Conservation (phyloP, 2,113 vertebrate genomes). For the Bothrops jararaca region DNA sequence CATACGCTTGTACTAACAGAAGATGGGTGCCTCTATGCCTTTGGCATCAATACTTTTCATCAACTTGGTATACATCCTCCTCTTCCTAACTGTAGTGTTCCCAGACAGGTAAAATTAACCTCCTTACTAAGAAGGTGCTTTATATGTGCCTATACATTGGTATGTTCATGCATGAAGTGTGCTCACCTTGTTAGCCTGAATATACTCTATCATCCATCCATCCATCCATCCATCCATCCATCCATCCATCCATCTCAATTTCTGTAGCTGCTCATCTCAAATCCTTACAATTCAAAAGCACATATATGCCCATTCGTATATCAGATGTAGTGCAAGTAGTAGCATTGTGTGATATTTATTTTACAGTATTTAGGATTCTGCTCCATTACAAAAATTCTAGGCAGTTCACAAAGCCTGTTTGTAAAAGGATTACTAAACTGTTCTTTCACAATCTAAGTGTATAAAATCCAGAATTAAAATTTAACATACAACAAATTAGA, state of each 20-base stretch:
- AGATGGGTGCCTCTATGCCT: conserved; percentile 90
- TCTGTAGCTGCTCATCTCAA: background rate
- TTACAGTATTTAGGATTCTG: background rate
- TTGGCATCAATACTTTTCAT: conserved; percentile 93
- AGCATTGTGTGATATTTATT: background rate
- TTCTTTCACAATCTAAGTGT: background rate
- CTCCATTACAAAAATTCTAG: background rate
- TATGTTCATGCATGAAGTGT: background rate
- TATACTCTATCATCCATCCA: background rate
- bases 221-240: background rate
- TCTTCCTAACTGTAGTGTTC: conserved; percentile 78
- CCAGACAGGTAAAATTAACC: conserved; percentile 84
- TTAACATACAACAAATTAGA: background rate
- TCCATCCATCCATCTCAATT: background rate
- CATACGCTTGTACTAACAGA: conserved; percentile 94
- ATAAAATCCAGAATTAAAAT: background rate
- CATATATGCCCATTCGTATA: background rate
- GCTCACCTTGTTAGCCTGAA: background rate
- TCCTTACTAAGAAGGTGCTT: background rate
- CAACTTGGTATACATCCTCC: conserved; percentile 89
- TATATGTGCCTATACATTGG: background rate
- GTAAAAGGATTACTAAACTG: background rate
- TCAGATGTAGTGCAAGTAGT: background rate
- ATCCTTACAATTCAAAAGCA: background rate
- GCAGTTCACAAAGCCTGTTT: background rate